These are phyloP conservation scores for Drosophila gaucha DNA, from an alignment of 2,888 invertebrate species.

Conservation along the genomic window DNA sequence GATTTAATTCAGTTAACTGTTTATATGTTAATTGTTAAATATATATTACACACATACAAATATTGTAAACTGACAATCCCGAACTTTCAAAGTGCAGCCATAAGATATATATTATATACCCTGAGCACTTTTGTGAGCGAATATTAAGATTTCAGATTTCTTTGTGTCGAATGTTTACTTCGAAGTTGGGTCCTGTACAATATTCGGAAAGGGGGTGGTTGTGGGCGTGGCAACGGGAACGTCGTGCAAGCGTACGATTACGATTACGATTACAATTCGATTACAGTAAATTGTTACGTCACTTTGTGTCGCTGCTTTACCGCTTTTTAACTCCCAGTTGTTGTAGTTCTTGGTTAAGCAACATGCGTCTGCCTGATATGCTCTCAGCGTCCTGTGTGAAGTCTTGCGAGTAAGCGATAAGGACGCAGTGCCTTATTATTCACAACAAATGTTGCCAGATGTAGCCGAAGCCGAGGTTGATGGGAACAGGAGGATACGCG, in stretches of 20 bases:
- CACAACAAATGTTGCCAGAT: constrained; percentile 1
- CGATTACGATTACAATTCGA: constrained; percentile 33
- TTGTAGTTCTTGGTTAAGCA: constrained; percentile 4
- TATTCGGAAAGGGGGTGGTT: not conserved
- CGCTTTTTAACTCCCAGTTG: constrained; percentile 10
- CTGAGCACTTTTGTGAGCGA: not conserved
- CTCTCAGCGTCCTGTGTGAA: constrained; percentile 48
- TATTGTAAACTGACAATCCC: no score
- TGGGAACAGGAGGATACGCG: no score
- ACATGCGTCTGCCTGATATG: constrained; percentile 29
- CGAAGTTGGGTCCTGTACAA: no score
- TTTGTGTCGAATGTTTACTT: not conserved
- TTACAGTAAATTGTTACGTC: constrained; percentile 34
- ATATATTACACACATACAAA: no score
- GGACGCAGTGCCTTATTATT: constrained; percentile 37
- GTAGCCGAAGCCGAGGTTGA: not conserved
- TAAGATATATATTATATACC: not conserved
- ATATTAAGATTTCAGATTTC: not conserved
- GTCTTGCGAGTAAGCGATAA: constrained; percentile 70
- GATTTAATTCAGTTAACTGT: no score
- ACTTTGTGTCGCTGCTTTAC: constrained; percentile 21
- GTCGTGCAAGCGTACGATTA: constrained; percentile 16
- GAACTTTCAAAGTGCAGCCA: no score
- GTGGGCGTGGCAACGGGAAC: constrained; percentile 10
- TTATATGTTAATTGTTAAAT: no score